phyloP scores from a whole-genome alignment of 2,888 invertebrate species.

The Neria commutata region DNA sequence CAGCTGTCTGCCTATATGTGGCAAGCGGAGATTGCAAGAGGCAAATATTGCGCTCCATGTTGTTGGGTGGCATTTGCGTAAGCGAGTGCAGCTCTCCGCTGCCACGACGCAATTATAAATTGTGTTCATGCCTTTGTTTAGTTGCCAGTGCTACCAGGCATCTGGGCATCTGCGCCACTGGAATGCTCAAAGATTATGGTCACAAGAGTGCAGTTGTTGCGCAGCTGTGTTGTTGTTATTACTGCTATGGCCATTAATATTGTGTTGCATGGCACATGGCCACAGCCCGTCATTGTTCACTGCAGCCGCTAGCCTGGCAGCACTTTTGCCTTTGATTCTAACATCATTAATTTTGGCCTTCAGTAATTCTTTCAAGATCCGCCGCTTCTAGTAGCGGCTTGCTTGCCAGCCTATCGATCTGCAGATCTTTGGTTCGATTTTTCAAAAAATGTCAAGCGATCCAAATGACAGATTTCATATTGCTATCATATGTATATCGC shows the following conservation, averaged over 20 bases:
- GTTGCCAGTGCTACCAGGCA: not conserved
- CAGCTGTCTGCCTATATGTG: too few species aligned
- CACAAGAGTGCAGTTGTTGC: not conserved
- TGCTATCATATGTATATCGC: too few species aligned
- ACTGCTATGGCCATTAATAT: not conserved
- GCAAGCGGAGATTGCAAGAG: too few species aligned
- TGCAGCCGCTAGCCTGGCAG: not conserved
- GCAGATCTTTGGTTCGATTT: too few species aligned
- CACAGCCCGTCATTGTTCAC: not conserved
- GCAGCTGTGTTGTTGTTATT: not conserved
- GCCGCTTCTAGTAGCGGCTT: too few species aligned
- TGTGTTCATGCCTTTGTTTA: not conserved
- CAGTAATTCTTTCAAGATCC: too few species aligned
- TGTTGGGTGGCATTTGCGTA: not conserved
- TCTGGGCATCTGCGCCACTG: too few species aligned
- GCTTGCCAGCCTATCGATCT: too few species aligned
- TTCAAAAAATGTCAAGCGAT: too few species aligned
- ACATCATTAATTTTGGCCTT: too few species aligned
- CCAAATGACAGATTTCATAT: too few species aligned
- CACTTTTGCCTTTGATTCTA: not conserved
- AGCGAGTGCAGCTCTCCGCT: not conserved
- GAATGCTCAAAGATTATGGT: not conserved
- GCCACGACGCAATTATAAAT: not conserved
- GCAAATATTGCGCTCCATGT: too few species aligned
- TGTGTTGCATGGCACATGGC: not conserved